Conservation (phyloP, 2,888 invertebrate species). For the Saturnia pavonia region DNA sequence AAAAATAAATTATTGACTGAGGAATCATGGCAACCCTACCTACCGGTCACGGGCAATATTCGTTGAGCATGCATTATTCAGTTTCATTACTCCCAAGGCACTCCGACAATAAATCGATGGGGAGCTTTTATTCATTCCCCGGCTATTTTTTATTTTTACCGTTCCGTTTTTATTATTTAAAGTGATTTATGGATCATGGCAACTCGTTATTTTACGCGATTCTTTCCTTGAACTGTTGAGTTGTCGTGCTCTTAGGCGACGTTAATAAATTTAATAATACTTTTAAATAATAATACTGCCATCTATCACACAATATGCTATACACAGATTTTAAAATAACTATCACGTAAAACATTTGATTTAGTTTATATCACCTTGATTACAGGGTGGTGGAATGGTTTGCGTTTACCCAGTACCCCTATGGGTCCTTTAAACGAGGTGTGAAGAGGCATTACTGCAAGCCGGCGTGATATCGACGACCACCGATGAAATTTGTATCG, state of each 20-base stretch:
- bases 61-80: slow-evolving; percentile 76
- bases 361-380: too few relatives aligned
- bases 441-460: too few relatives aligned
- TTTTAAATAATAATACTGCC: too few relatives aligned
- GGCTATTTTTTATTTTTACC: slow-evolving; percentile 35
- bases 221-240: background rate
- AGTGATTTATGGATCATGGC: background rate
- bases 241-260: background rate
- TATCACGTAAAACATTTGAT: too few relatives aligned
- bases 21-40: slow-evolving; percentile 55
- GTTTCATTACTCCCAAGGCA: slow-evolving; percentile 76
- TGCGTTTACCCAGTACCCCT: too few relatives aligned
- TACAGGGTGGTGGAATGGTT: too few relatives aligned
- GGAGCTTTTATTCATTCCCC: slow-evolving; percentile 62
- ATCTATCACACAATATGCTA: too few relatives aligned
- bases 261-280: background rate
- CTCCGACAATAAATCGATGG: slow-evolving; percentile 76
- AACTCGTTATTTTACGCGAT: background rate
- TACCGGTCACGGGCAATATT: slow-evolving; percentile 61
- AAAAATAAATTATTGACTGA: background rate
- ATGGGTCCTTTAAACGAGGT: too few relatives aligned
- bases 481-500: too few relatives aligned
- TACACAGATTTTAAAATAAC: too few relatives aligned
- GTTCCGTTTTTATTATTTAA: slow-evolving; percentile 22
- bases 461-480: too few relatives aligned